These are phyloP conservation scores for Athripsodes cinereus DNA, from an alignment of 2,888 invertebrate species.

Conservation along the genomic window DNA sequence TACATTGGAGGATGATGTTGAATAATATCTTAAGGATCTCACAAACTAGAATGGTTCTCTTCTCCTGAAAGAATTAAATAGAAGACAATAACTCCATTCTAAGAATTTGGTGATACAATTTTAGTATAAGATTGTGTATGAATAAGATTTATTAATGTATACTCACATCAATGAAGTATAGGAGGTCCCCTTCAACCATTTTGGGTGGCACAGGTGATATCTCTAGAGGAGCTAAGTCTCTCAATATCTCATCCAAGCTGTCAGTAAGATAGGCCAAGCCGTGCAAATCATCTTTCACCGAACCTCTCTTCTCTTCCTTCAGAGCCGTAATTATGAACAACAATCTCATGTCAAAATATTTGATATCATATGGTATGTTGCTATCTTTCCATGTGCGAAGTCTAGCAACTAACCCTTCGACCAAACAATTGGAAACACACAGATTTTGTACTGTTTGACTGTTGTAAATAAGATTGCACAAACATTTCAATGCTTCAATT, in stretches of 20 bases:
- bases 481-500: slow-evolving; percentile 78
- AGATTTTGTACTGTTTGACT: slow-evolving; percentile 55
- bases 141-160: neutral
- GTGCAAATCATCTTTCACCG: slow-evolving; percentile 61
- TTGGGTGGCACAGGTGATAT: neutral
- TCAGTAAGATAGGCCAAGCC: slow-evolving; percentile 64
- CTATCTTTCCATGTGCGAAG: slow-evolving; percentile 62
- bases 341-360: slow-evolving; percentile 82
- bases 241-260: slow-evolving; percentile 59
- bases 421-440: slow-evolving; percentile 54
- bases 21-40: slow-evolving; percentile 76
- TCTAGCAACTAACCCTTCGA: slow-evolving; percentile 67
- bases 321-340: slow-evolving; percentile 85
- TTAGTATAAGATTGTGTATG: too few relatives aligned
- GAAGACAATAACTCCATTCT: neutral
- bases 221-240: slow-evolving; percentile 34
- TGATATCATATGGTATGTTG: slow-evolving; percentile 62
- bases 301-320: slow-evolving; percentile 59
- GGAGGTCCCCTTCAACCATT: slow-evolving; percentile 30
- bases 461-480: slow-evolving; percentile 85
- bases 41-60: slow-evolving; percentile 58
- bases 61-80: slow-evolving; percentile 39
- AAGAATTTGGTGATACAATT: too few relatives aligned
- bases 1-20: slow-evolving; percentile 59
- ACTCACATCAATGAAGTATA: slow-evolving; percentile 36